Base-by-base conservation (phyloP, 2,113 vertebrate species). In the Anhinga rufa region DNA sequence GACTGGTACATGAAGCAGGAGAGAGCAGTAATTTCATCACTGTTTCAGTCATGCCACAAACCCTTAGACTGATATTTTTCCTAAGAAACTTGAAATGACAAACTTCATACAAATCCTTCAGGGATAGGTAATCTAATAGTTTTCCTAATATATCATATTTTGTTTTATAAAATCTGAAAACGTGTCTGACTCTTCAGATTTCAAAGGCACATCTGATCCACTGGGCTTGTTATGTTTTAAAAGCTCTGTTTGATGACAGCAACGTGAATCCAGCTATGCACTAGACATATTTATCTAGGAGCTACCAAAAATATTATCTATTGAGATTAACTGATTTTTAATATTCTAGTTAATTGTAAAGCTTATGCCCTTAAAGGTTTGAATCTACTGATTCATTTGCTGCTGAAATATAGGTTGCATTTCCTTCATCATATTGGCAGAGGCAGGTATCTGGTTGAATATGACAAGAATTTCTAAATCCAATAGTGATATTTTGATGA, bases 401-500 rank as follows among this genome's bases (percentile, higher is more conserved):
- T 86, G 34, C 78, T 78, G 58, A 90, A 38, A 49, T 54, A 34
- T 1, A 26, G 24, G 40, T 82, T 83, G 54, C 57, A 22, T 83
- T 93, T 92, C 71, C 62, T 79, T 71, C 52, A 4, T 68, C 11
- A 1, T 64, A 8, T 31, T 66, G 68, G 82, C 81, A 49, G 9
- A 72, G 87, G 36, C 91, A 34, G 82, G 52, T 74, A 31, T 42
- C 82, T 75, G 34, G 36, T 44, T 86, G 42, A 38, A 36, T 48
- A 34, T 38, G 86, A 49, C 68, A 79, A 91, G 90, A 93, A 44
- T 82, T 91, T 93, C 66, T 87, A 65, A 49, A 66, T 46, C 84
- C 72, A 44, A 51, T 49, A 60, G 26, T 48, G 95, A 96, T 97
- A 90, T 98, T 98, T 98, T 98, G 97, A 97, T 97, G 96, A 93